Evolutionary conservation across 2,797 vertebrate genomes (phyloP).

Genomic region (Graptemys geographica): DNA sequence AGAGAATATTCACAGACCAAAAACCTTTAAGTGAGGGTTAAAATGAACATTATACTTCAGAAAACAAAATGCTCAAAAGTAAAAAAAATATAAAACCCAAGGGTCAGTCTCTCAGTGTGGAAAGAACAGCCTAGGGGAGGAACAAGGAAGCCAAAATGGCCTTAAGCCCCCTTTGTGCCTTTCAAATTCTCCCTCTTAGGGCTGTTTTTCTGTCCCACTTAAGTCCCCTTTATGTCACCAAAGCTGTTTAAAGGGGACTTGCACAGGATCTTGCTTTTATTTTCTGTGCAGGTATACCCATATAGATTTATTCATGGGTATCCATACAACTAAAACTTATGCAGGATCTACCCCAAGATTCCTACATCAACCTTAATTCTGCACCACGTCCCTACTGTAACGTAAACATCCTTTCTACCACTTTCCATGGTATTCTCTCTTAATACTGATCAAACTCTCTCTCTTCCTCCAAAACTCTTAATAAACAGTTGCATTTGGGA

Average conservation of each 20-base stretch:
- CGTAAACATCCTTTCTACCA: background rate
- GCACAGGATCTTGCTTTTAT: background rate
- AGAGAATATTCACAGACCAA: background rate
- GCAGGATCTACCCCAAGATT: background rate
- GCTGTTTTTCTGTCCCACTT: background rate
- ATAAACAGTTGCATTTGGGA: background rate
- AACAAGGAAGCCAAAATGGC: background rate
- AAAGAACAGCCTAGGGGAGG: background rate
- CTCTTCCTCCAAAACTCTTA: background rate
- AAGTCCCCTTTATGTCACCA: background rate
- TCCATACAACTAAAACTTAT: too few relatives aligned
- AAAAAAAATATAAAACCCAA: background rate
- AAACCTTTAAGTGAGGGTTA: background rate
- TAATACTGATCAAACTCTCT: background rate
- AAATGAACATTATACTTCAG: background rate
- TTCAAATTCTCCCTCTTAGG: background rate
- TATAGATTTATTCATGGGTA: too few relatives aligned
- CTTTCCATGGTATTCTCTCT: background rate
- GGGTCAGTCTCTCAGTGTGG: background rate
- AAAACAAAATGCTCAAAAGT: background rate
- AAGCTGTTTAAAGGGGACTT: background rate
- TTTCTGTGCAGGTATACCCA: too few relatives aligned
- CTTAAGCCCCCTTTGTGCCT: background rate
- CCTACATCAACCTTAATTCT: background rate
- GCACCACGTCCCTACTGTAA: background rate